These are phyloP conservation scores for Entomobrya proxima DNA, from an alignment of 2,888 invertebrate species.

Conservation along the genomic window DNA sequence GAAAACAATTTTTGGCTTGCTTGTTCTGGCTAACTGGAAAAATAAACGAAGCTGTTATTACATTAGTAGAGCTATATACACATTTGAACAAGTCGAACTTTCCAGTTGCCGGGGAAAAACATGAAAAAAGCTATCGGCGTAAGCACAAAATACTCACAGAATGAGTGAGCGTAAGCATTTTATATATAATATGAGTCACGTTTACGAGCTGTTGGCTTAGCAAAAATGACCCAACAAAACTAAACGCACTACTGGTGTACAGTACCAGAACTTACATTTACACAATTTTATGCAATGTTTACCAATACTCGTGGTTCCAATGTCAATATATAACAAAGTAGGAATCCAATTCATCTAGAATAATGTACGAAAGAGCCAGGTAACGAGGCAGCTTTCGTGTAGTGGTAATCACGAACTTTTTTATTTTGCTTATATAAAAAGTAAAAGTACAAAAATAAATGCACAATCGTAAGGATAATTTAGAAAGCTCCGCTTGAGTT, in stretches of 20 bases:
- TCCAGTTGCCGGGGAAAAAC: not conserved
- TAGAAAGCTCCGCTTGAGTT: not conserved
- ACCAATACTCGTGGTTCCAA: not conserved
- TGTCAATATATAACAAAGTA: not conserved
- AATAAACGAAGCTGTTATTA: not conserved
- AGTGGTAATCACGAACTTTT: constrained; percentile 12
- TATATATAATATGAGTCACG: not conserved
- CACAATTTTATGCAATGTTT: not conserved
- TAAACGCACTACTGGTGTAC: not conserved
- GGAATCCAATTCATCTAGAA: not conserved
- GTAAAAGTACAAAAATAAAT: not conserved
- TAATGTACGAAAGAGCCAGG: not conserved
- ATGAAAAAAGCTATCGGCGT: constrained; percentile 27
- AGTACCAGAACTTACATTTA: too few relatives aligned
- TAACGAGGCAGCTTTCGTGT: not conserved
- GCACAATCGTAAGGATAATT: not conserved
- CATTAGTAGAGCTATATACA: not conserved
- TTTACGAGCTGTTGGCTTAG: not conserved
- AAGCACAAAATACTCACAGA: constrained; percentile 29
- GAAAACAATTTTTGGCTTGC: too few relatives aligned
- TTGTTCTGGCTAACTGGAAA: not conserved
- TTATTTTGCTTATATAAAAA: not conserved
- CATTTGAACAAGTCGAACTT: not conserved
- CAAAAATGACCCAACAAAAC: not conserved
- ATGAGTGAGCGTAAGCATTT: constrained; percentile 21